Percentiles rank a stretch among this genome's conserved stretches.
phyloP scores from a whole-genome alignment of 2,113 vertebrate species.

The Turdus rufiventris region DNA sequence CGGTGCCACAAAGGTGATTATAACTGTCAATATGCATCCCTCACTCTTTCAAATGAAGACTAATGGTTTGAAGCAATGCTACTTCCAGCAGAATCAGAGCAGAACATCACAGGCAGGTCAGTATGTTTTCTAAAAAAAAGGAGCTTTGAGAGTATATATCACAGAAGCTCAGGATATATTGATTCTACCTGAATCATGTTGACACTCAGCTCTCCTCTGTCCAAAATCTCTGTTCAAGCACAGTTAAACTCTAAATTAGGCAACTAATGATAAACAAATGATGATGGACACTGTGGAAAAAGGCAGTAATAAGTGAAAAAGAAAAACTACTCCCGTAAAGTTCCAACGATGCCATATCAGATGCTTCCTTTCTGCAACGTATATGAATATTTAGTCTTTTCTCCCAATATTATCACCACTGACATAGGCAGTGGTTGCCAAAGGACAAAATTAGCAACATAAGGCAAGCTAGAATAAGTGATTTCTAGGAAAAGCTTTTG shows the following conservation, averaged over 20 bases:
- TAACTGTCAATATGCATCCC: background rate
- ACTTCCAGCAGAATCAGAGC: background rate
- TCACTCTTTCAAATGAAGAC: background rate
- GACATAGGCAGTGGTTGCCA: background rate
- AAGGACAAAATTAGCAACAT: background rate
- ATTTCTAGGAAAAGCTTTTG: background rate
- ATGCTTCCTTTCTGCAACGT: background rate
- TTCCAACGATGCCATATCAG: background rate
- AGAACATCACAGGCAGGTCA: background rate
- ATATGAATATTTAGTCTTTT: background rate
- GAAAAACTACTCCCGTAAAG: background rate
- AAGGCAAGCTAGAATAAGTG: background rate
- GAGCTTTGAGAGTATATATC: background rate
- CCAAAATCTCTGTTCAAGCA: background rate
- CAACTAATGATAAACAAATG: background rate
- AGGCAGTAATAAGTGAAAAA: background rate
- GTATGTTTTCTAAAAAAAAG: background rate
- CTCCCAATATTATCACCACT: background rate
- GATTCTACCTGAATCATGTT: background rate
- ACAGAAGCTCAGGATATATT: background rate
- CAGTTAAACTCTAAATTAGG: conserved; percentile 16
- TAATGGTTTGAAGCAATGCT: background rate
- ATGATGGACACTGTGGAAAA: background rate
- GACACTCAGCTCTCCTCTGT: background rate
- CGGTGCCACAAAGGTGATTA: background rate